These are phyloP conservation scores for Coilia nasus DNA, from an alignment of 2,797 vertebrate genomes.

Conservation along the genomic window DNA sequence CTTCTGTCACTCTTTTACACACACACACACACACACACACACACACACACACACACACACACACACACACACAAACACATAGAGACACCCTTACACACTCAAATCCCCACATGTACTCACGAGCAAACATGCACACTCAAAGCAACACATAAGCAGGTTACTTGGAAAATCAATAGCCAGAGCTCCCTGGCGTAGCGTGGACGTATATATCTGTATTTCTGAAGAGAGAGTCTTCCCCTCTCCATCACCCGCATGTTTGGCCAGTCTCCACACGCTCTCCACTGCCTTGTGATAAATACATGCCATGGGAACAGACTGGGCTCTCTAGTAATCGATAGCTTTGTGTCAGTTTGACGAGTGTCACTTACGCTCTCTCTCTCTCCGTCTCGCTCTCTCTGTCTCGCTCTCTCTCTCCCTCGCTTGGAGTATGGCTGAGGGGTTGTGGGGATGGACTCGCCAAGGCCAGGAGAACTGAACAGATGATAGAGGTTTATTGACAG, in stretches of 20 bases:
- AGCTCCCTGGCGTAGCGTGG: background rate
- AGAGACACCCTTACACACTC: too few relatives aligned
- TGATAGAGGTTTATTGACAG: conserved; percentile 41
- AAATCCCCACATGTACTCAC: background rate
- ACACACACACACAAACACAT: too few relatives aligned
- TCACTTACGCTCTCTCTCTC: conserved; percentile 39
- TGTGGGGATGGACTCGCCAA: background rate
- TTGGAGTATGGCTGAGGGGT: background rate
- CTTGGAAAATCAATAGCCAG: background rate
- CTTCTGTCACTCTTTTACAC: too few relatives aligned
- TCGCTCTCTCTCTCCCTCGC: background rate
- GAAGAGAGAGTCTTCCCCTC: background rate
- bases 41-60: too few relatives aligned
- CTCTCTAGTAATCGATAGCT: conserved; percentile 54
- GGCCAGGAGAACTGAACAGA: background rate
- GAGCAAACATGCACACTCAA: background rate
- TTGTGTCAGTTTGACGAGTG: conserved; percentile 39
- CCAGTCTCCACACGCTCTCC: background rate
- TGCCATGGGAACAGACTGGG: conserved; percentile 51
- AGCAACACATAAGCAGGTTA: background rate
- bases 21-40: too few relatives aligned
- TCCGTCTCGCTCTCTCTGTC: background rate
- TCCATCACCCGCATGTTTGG: background rate
- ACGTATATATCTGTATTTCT: background rate
- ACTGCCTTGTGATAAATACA: conserved; percentile 39